Evolutionary conservation across 2,113 vertebrate genomes (phyloP).

Genomic region (Passer montanus): DNA sequence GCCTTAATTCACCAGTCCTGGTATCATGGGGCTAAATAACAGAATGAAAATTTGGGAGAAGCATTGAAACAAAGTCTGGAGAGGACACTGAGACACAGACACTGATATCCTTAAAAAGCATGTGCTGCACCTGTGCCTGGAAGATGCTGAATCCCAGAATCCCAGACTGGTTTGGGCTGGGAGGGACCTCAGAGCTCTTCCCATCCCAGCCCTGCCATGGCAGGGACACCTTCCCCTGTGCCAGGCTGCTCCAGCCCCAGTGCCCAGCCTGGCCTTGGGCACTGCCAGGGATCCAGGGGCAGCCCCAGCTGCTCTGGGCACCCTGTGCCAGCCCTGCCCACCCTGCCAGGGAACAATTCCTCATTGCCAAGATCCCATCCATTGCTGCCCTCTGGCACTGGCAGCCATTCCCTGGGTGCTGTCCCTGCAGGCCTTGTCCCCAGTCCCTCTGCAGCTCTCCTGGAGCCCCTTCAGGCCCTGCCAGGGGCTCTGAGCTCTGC

Average conservation of each 20-base stretch:
- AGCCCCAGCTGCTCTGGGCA: background rate
- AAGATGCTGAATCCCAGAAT: background rate
- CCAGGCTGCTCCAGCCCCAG: background rate
- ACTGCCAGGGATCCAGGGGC: background rate
- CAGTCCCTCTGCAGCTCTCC: background rate
- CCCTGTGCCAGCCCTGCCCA: background rate
- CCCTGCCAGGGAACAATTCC: background rate
- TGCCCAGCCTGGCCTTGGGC: background rate
- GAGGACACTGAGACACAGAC: background rate
- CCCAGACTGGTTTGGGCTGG: background rate
- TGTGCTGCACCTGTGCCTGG: background rate
- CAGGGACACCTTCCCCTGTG: background rate
- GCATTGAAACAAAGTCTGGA: background rate
- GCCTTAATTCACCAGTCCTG: background rate
- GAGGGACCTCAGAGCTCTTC: accelerated
- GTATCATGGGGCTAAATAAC: background rate
- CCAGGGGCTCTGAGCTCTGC: background rate
- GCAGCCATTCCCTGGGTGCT: background rate
- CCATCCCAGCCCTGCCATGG: background rate
- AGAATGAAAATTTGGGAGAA: background rate
- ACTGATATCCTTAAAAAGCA: background rate
- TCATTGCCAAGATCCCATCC: background rate
- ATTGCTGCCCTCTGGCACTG: background rate
- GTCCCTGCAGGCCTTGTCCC: background rate
- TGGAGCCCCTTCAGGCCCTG: background rate